Evolutionary conservation across 1,140 invertebrate species (phyloP).

Genomic region (Rhynchophorus ferrugineus): DNA sequence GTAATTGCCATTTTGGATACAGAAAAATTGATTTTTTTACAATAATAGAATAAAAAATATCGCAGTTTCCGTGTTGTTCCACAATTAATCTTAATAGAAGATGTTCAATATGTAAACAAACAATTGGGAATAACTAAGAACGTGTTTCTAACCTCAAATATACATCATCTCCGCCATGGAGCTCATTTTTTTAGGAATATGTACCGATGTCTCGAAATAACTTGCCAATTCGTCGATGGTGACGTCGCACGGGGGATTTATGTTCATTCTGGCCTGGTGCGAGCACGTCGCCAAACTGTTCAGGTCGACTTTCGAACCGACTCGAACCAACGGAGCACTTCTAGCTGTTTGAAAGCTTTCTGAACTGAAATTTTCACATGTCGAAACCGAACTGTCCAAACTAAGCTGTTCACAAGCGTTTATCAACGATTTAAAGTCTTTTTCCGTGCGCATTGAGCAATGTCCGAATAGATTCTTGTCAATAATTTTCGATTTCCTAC

Average conservation of each 20-base stretch:
- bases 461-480: constrained; percentile 32
- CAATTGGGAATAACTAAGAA: too few species aligned
- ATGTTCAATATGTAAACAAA: too few species aligned
- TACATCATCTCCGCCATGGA: constrained; percentile 97
- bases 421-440: constrained; percentile 37
- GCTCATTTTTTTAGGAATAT: constrained; percentile 95
- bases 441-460: constrained; percentile 24
- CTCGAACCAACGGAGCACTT: constrained; percentile 3
- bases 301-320: constrained; percentile 12
- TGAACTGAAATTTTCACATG: constrained; percentile 25
- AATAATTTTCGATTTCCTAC: constrained; percentile 12
- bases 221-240: constrained; percentile 87
- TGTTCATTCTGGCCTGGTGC: constrained; percentile 50
- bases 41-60: too few species aligned
- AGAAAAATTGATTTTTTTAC: too few species aligned
- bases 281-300: constrained; percentile 44
- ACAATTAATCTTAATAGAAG: constrained; percentile 4
- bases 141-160: constrained; percentile 49
- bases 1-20: too few species aligned
- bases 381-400: constrained; percentile 29
- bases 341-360: constrained; percentile 29
- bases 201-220: constrained; percentile 86
- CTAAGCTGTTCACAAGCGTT: constrained; percentile 37
- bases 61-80: too few species aligned
- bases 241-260: constrained; percentile 61